These are phyloP conservation scores for Engystomops pustulosus DNA, from an alignment of 2,113 vertebrate genomes.

Conservation along the genomic window DNA sequence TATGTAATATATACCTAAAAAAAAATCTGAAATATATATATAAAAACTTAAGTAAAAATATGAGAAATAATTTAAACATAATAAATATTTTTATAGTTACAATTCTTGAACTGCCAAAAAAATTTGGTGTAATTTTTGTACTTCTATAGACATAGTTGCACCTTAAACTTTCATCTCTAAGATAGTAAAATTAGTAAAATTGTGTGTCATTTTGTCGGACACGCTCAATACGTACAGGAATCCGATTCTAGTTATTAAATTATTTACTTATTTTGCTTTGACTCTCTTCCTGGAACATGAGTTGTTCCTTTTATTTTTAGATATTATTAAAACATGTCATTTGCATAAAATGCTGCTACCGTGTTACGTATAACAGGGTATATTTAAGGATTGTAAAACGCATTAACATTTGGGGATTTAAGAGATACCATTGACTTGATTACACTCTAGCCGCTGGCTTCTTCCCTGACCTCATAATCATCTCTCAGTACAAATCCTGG, in stretches of 20 bases:
- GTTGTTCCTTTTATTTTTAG: background rate
- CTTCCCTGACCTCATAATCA: background rate
- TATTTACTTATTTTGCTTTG: background rate
- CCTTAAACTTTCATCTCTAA: background rate
- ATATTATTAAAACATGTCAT: background rate
- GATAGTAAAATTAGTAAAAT: background rate
- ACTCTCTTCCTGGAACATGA: too few species aligned
- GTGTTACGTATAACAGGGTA: background rate
- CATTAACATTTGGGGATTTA: background rate
- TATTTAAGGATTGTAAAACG: slow-evolving; percentile 2
- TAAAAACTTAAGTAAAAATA: background rate
- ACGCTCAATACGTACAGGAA: background rate
- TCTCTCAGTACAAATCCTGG: slow-evolving; percentile 27
- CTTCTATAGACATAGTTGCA: background rate
- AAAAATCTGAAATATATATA: background rate
- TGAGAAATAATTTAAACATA: background rate
- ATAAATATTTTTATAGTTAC: background rate
- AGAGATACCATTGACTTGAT: background rate
- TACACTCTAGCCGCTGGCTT: background rate
- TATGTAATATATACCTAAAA: background rate
- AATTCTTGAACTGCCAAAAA: background rate
- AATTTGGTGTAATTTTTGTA: background rate
- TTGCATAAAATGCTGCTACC: background rate
- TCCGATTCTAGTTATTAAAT: too few species aligned
- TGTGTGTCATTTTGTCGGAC: background rate